Evolutionary conservation across 2,113 vertebrate species (phyloP).

Genomic region (Heterochromis multidens): DNA sequence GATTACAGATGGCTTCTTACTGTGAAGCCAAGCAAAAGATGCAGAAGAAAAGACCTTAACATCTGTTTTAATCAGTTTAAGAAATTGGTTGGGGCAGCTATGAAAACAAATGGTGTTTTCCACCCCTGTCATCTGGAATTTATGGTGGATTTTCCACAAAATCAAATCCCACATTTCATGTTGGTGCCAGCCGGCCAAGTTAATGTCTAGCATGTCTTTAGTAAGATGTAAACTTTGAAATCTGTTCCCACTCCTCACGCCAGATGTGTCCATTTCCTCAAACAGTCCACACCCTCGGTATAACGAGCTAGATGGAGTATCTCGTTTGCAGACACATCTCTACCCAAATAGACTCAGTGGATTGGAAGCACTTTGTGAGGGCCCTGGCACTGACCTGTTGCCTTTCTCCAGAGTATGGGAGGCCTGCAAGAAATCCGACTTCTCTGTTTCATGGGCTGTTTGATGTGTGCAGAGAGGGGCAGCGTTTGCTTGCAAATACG

Average conservation of each 20-base stretch:
- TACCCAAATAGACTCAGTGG: slow-evolving; percentile 65
- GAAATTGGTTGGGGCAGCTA: background rate
- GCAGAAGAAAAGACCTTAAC: background rate
- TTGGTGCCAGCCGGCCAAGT: slow-evolving; percentile 37
- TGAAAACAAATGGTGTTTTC: slow-evolving; percentile 44
- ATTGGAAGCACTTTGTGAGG: slow-evolving; percentile 52
- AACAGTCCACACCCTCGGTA: slow-evolving; percentile 62
- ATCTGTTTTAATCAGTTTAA: slow-evolving; percentile 34
- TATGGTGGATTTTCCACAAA: slow-evolving; percentile 23
- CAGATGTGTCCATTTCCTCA: slow-evolving; percentile 63
- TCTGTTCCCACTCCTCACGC: slow-evolving; percentile 48
- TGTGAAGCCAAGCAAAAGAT: background rate
- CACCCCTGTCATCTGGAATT: slow-evolving; percentile 27
- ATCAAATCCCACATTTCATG: slow-evolving; percentile 30
- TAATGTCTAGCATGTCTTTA: slow-evolving; percentile 51
- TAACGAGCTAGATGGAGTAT: slow-evolving; percentile 63
- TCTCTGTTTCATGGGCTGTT: slow-evolving; percentile 29
- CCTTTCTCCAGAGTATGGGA: slow-evolving; percentile 54
- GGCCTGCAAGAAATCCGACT: slow-evolving; percentile 43
- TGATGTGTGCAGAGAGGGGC: slow-evolving; percentile 35
- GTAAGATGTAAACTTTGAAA: slow-evolving; percentile 60
- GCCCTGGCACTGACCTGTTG: slow-evolving; percentile 57
- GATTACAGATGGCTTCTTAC: background rate
- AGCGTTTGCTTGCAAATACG: slow-evolving; percentile 41
- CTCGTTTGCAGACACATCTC: slow-evolving; percentile 65